Conservation (phyloP, 2,113 vertebrate genomes). For the Lamprologus tigripictilis region DNA sequence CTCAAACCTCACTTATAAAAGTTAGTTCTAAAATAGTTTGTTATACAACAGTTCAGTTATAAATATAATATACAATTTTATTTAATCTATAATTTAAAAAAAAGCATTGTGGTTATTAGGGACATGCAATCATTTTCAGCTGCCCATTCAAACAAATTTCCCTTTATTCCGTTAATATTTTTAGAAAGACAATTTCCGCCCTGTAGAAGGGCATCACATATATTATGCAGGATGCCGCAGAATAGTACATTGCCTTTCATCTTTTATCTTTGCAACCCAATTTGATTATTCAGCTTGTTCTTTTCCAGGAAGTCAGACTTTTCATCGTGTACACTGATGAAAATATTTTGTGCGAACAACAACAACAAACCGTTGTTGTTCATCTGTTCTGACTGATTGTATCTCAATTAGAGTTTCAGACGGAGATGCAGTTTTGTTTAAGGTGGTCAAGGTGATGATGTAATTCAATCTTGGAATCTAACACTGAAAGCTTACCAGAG, state of each 20-base stretch:
- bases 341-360: background rate
- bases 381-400: background rate
- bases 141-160: constrained; percentile 26
- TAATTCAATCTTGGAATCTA: background rate
- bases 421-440: accelerated
- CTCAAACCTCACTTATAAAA: background rate
- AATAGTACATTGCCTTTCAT: constrained; percentile 23
- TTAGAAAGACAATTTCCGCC: constrained; percentile 53
- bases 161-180: constrained; percentile 28
- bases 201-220: constrained; percentile 28
- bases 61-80: background rate
- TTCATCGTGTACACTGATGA: accelerated
- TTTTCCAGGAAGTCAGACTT: background rate
- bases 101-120: background rate
- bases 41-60: background rate
- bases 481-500: background rate
- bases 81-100: background rate
- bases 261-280: constrained; percentile 14
- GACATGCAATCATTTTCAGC: background rate
- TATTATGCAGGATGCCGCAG: constrained; percentile 37
- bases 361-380: background rate
- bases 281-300: constrained; percentile 3
- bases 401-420: background rate
- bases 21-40: background rate
- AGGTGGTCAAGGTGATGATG: background rate